Evolutionary conservation across 2,113 vertebrate genomes (phyloP), one percentile per base, ranked within the genome.

Genomic region (Cinclus cinclus): DNA sequence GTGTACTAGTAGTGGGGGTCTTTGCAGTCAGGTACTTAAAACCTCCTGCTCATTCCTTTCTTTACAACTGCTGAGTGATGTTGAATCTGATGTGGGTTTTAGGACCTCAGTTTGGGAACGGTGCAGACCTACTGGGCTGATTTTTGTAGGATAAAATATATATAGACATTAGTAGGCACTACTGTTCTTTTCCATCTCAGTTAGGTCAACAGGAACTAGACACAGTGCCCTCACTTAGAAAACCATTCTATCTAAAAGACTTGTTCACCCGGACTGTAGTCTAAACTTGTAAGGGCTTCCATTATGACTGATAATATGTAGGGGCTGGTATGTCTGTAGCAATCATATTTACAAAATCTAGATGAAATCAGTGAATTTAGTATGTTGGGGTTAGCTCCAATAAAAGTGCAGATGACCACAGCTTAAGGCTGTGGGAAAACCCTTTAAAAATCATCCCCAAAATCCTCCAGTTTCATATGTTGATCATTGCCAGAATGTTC

Each of bases 231-330:
- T 47, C 22, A 47, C 46, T 22, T 23, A 59, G 11, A 83, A 76
- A 80, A 74, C 21, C 22, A 2, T 15, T 71, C 8, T 59, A 9
- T 20, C 24, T 81, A 24, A 64, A 79, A 83, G 52, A 56, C 21
- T 47, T 0, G 1, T 70, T 63, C 15, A 42, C 15, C 14, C 39
- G 33, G 13, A 22, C 67, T 2, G 0, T 11, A 30, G 28, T 65
- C 19, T 42, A 59, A 89, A 58, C 10, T 35, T 69, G 13, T 39
- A 58, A 22, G 7, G 20, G 7, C 17, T 74, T 55, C 27, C 75
- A 47, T 50, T 42, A 46, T 30, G 27, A 52, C 15, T 30, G 27
- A 52, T 52, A 52, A 52, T 30, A 52, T 7, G 10, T 52, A 28
- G 27, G 27, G 27, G 27, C 50, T 83, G 46, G 47, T 44, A 28